phyloP scores from a whole-genome alignment of 2,113 vertebrate species.

The Phyllopteryx taeniolatus region DNA sequence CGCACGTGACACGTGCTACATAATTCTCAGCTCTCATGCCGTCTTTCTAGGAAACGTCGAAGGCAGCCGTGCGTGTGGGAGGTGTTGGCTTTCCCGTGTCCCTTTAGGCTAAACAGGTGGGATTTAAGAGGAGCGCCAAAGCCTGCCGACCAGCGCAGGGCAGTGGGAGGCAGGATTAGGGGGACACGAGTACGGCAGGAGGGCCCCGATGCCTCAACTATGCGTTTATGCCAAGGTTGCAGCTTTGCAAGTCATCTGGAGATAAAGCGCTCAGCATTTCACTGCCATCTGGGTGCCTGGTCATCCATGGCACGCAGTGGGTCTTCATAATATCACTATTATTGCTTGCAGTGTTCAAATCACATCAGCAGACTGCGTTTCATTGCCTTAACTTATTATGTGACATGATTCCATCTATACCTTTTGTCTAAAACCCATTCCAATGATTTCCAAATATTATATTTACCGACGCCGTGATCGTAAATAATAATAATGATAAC shows the following conservation, averaged over 20 bases:
- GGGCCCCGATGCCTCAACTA: slow-evolving; percentile 31
- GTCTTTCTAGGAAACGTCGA: slow-evolving; percentile 52
- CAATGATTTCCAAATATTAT: no score
- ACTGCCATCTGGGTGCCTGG: slow-evolving; percentile 38
- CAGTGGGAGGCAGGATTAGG: slow-evolving; percentile 26
- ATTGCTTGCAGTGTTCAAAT: background rate
- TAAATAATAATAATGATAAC: no score
- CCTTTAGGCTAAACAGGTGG: slow-evolving; percentile 55
- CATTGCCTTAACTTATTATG: background rate
- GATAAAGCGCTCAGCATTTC: slow-evolving; percentile 29
- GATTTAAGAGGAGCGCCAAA: slow-evolving; percentile 52
- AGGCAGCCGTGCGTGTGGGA: slow-evolving; percentile 19
- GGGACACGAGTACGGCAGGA: slow-evolving; percentile 8
- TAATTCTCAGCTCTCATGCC: slow-evolving; percentile 37
- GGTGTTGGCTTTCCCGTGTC: slow-evolving; percentile 42
- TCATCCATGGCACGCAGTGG: slow-evolving; percentile 19
- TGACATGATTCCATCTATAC: no score
- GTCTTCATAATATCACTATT: slow-evolving; percentile 4
- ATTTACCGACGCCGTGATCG: no score
- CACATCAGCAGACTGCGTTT: background rate
- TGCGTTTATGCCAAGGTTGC: slow-evolving; percentile 42
- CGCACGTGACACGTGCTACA: slow-evolving; percentile 14
- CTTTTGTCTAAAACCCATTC: background rate
- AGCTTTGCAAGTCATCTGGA: slow-evolving; percentile 41
- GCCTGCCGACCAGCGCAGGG: slow-evolving; percentile 9